Evolutionary conservation across 2,113 vertebrate species (phyloP).

Genomic region (Sakesphorus luctuosus): DNA sequence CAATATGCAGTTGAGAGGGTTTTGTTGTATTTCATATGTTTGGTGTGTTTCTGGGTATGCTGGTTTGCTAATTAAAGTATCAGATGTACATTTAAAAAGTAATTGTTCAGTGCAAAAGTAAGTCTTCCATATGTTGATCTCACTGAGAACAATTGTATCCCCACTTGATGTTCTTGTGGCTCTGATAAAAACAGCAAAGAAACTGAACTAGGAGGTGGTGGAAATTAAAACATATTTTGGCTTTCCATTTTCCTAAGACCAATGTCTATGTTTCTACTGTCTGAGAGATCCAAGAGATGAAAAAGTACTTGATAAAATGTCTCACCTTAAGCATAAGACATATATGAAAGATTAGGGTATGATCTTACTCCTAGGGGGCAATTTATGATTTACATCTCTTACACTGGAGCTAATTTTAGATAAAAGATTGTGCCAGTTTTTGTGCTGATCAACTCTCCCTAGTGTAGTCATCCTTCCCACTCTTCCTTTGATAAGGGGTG

Average conservation of each 20-base stretch:
- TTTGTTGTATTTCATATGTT: neutral
- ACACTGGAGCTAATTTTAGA: neutral
- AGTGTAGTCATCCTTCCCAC: neutral
- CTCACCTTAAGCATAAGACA: neutral
- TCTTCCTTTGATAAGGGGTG: neutral
- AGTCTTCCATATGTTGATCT: neutral
- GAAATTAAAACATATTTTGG: neutral
- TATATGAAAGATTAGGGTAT: neutral
- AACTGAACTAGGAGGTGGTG: neutral
- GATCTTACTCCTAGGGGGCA: neutral
- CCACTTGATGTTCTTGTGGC: neutral
- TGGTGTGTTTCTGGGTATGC: neutral
- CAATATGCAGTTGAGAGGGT: neutral
- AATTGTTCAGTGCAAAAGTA: neutral
- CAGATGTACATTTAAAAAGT: neutral
- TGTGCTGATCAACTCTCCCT: neutral
- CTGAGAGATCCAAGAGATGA: neutral
- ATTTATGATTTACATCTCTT: neutral
- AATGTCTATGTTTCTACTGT: neutral
- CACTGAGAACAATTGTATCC: neutral
- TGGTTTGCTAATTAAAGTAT: neutral
- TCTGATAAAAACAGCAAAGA: neutral
- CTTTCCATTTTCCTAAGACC: neutral
- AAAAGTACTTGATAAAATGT: neutral
- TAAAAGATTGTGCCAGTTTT: slow-evolving; percentile 1